These are phyloP conservation scores for Myiotriccus ornatus DNA, from an alignment of 2,797 vertebrate species.

Conservation along the genomic window DNA sequence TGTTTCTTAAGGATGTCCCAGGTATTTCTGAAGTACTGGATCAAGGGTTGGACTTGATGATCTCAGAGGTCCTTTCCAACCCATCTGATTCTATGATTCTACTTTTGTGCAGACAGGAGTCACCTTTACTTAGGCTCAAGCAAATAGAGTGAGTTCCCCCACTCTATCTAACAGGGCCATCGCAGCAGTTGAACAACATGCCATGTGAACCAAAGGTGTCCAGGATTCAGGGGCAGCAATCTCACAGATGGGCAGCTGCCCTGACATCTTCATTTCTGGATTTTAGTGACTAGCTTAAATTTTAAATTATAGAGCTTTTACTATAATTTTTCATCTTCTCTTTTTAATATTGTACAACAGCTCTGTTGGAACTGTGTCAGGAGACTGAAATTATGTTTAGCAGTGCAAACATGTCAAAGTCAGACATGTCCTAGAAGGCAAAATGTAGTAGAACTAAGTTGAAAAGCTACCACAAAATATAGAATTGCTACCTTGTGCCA, in stretches of 20 bases:
- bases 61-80: too few relatives aligned
- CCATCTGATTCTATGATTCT: too few relatives aligned
- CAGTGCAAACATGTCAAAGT: neutral
- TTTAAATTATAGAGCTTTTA: neutral
- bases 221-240: neutral
- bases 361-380: neutral
- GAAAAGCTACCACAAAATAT: neutral
- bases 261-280: neutral
- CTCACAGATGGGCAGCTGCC: neutral
- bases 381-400: neutral
- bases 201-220: neutral
- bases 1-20: neutral
- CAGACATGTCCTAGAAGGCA: neutral
- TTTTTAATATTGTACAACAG: neutral
- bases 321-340: neutral
- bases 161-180: neutral
- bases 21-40: neutral
- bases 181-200: neutral
- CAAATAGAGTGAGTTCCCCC: neutral
- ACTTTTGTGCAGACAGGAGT: neutral
- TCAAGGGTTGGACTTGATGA: too few relatives aligned
- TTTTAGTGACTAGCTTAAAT: neutral
- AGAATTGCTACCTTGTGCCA: neutral
- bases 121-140: neutral
- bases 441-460: neutral